Base-by-base conservation (phyloP, 2,888 invertebrate species). In the Stenichneumon culpator region DNA sequence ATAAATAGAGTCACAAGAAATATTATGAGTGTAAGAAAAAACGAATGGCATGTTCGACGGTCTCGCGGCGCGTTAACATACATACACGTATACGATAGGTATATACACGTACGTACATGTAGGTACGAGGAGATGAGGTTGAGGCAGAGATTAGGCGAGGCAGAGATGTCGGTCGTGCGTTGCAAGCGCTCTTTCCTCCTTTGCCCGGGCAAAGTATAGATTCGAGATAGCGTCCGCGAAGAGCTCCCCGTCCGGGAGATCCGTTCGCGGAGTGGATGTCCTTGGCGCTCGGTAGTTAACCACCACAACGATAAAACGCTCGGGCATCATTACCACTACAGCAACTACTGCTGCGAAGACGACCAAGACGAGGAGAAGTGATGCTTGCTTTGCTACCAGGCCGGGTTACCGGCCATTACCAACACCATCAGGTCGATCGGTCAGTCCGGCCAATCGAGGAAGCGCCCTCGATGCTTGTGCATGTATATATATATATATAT, bases 201-300 rank as follows among this genome's bases (percentile, higher is more conserved):
- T 65, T 32, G 72, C 70, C 69, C 28, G 22, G 68, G 54, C 74
- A 70, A 69, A 72, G 69, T 85, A 83, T 75, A 88, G 86, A 91
- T 90, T 78, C 86, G 89, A 88, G 85, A 87, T 82, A 83, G 82
- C 72, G 80, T 67, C 84, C 80, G 63, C 73, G 81, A 81, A 67
- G 74, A 68, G 75, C 74, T 75, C 63, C 77, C 84, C 60, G 73
- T 79, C 80, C 78, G 78, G 74, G 86, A 82, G 83, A 86, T 82
- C 79, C 63, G 68, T 73, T 77, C 80, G 77, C 70, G 47, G 87
- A 91, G 90, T 90, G 87, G 92, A 89, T 92, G 91, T 91, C 92
- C 92, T 92, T 92, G 92, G 87, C 88, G 84, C 89, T 86, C 87
- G 89, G 90, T 90, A 91, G 92, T 91, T 90, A 91, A 90, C 91